These are phyloP conservation scores for Lophura swinhoii DNA, from an alignment of 2,797 vertebrate genomes.

Conservation along the genomic window DNA sequence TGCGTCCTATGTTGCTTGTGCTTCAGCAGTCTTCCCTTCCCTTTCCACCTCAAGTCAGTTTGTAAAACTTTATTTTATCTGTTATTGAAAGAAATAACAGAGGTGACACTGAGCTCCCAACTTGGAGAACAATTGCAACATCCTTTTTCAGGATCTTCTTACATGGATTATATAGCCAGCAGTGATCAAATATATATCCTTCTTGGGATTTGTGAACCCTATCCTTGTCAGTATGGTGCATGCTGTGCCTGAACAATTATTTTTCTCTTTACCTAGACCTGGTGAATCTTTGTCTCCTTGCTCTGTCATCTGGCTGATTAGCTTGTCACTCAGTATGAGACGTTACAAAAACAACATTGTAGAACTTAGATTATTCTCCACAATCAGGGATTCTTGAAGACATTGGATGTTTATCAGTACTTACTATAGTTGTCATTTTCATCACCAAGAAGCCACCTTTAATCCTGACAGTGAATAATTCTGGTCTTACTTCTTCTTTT, in stretches of 20 bases:
- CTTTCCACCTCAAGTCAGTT: background rate
- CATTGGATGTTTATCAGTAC: background rate
- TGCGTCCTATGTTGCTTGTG: background rate
- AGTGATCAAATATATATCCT: background rate
- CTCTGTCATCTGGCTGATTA: background rate
- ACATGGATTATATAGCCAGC: accelerated
- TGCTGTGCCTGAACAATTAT: background rate
- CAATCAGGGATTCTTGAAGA: background rate
- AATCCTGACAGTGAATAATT: background rate
- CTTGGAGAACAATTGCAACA: background rate
- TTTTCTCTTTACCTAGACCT: background rate
- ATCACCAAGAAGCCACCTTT: background rate
- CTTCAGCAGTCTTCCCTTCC: background rate
- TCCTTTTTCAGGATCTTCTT: background rate
- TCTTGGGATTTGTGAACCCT: background rate
- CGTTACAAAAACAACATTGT: background rate
- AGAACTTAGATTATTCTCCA: background rate
- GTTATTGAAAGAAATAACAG: background rate
- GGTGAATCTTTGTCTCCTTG: background rate
- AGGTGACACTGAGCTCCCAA: background rate
- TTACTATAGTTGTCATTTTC: background rate
- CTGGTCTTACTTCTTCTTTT: background rate
- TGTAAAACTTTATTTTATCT: background rate
- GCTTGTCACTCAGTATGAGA: background rate
- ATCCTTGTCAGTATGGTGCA: background rate